phyloP scores from a whole-genome alignment of 2,113 vertebrate species.

The Shinisaurus crocodilurus region DNA sequence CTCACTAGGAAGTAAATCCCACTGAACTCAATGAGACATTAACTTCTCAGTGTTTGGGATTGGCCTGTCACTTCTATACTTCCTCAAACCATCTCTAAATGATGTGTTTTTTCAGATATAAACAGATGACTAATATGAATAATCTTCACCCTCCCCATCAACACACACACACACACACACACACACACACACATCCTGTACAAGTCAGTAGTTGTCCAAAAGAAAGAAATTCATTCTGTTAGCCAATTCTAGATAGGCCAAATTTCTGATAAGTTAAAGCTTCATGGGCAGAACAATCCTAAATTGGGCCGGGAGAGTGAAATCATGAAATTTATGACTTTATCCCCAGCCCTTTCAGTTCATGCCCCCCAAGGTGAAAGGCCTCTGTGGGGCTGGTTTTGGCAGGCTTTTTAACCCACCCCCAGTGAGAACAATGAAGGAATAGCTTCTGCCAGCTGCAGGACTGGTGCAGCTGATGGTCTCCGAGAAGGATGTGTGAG shows the following conservation, averaged over 20 bases:
- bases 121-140: neutral
- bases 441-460: too few relatives aligned
- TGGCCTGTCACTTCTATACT: neutral
- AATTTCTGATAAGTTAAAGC: slow-evolving; percentile 2
- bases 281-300: neutral
- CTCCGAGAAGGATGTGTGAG: too few relatives aligned
- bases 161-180: neutral
- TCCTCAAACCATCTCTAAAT: neutral
- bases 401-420: too few relatives aligned
- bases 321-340: too few relatives aligned
- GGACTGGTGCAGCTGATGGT: too few relatives aligned
- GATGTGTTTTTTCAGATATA: neutral
- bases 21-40: neutral
- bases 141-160: neutral
- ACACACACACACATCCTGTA: neutral
- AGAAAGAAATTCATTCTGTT: neutral
- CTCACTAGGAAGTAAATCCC: neutral
- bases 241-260: neutral
- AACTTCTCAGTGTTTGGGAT: neutral
- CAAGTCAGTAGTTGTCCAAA: neutral
- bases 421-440: too few relatives aligned
- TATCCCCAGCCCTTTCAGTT: too few relatives aligned
- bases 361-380: too few relatives aligned
- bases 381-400: too few relatives aligned
- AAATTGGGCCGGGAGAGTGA: too few relatives aligned